phyloP scores from a whole-genome alignment of 2,888 invertebrate species.

The Odontomyia ornata region DNA sequence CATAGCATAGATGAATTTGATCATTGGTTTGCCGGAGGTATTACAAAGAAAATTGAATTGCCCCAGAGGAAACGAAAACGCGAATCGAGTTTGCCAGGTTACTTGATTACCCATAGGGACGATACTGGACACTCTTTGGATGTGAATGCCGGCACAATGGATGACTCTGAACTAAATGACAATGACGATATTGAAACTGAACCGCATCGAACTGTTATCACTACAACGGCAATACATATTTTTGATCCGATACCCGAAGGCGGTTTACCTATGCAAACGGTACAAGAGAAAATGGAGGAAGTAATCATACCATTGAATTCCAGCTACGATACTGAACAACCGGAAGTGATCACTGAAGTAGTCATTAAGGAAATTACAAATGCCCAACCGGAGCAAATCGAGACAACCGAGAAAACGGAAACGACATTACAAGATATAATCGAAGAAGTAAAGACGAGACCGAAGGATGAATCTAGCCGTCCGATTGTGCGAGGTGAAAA shows the following conservation, averaged over 20 bases:
- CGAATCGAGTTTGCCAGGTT: slow-evolving; percentile 47
- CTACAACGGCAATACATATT: neutral
- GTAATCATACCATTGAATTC: neutral
- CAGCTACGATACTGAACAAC: neutral
- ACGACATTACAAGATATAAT: neutral
- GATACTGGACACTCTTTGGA: neutral
- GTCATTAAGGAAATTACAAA: neutral
- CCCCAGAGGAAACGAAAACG: slow-evolving; percentile 43
- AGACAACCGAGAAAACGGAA: neutral
- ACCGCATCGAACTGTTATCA: neutral
- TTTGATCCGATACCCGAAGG: slow-evolving; percentile 26
- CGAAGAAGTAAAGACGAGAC: neutral
- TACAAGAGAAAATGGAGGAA: neutral
- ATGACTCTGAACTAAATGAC: neutral
- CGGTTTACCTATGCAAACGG: neutral
- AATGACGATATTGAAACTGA: neutral
- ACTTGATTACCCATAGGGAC: slow-evolving; percentile 17
- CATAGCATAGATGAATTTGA: slow-evolving; percentile 53
- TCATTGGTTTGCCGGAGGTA: slow-evolving; percentile 50
- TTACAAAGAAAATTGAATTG: slow-evolving; percentile 35
- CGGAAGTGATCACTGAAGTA: neutral
- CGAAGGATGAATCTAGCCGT: neutral
- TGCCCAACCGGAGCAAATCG: neutral
- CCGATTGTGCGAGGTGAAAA: neutral
- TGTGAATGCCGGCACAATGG: neutral